These are phyloP conservation scores for Apogon hyalosoma DNA, from an alignment of 2,797 vertebrate genomes.

Conservation along the genomic window DNA sequence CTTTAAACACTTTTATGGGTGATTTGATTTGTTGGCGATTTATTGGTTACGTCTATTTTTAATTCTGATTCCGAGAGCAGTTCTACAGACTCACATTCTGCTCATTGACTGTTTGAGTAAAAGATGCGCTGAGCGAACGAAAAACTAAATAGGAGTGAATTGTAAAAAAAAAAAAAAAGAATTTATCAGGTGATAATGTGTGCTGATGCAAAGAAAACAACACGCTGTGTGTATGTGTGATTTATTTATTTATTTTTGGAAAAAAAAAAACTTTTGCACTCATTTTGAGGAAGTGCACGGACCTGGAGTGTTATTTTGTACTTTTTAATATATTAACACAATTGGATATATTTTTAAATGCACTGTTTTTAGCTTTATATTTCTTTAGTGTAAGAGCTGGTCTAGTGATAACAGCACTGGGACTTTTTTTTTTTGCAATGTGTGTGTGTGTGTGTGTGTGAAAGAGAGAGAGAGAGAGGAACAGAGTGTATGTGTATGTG, in stretches of 20 bases:
- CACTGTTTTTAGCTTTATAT: slow-evolving; percentile 9
- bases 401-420: slow-evolving; percentile 30
- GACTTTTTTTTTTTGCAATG: slow-evolving; percentile 4
- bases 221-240: neutral
- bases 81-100: neutral
- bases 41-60: neutral
- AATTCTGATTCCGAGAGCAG: neutral
- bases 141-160: neutral
- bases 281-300: neutral
- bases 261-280: neutral
- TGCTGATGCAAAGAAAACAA: neutral
- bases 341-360: neutral
- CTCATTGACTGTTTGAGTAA: neutral
- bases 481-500: no score
- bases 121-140: neutral
- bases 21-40: neutral
- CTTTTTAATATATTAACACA: neutral
- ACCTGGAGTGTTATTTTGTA: neutral
- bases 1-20: neutral
- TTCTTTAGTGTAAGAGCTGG: slow-evolving; percentile 29
- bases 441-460: no score
- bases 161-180: slow-evolving; percentile 11
- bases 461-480: no score
- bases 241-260: neutral
- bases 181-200: neutral